phyloP scores from a whole-genome alignment of 2,888 invertebrate genomes.

The Petrophora chlorosata region DNA sequence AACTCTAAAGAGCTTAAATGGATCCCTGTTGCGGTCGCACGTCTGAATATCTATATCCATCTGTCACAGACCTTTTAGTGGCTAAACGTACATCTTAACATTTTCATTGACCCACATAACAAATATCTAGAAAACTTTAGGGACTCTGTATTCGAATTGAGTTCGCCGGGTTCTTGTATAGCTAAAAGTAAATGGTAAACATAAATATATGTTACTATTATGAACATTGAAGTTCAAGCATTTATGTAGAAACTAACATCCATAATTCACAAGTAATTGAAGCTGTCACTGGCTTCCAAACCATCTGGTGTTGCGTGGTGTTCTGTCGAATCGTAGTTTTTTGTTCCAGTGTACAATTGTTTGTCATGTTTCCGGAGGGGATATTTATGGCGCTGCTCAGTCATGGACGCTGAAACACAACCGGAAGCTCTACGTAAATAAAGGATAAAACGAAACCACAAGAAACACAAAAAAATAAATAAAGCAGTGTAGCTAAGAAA shows the following conservation, averaged over 20 bases:
- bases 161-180: no score
- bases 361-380: slow-evolving; percentile 65
- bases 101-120: no score
- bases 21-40: no score
- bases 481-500: slow-evolving; percentile 22
- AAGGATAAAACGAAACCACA: slow-evolving; percentile 46
- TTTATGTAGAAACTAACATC: neutral
- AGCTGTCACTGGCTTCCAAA: neutral
- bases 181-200: no score
- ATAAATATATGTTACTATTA: no score
- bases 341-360: slow-evolving; percentile 63
- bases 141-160: no score
- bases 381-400: slow-evolving; percentile 61
- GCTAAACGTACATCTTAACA: no score
- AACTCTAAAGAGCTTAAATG: no score
- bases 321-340: slow-evolving; percentile 53
- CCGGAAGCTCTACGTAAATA: slow-evolving; percentile 63
- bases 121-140: no score
- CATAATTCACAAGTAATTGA: neutral
- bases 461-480: slow-evolving; percentile 33
- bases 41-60: no score
- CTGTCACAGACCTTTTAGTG: no score
- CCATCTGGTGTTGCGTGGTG: slow-evolving; percentile 28
- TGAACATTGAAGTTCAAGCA: no score
- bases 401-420: slow-evolving; percentile 54